Evolutionary conservation across 1,140 invertebrate genomes (phyloP), one percentile per base, ranked within the genome.

Genomic region (Megalonaias nervosa): DNA sequence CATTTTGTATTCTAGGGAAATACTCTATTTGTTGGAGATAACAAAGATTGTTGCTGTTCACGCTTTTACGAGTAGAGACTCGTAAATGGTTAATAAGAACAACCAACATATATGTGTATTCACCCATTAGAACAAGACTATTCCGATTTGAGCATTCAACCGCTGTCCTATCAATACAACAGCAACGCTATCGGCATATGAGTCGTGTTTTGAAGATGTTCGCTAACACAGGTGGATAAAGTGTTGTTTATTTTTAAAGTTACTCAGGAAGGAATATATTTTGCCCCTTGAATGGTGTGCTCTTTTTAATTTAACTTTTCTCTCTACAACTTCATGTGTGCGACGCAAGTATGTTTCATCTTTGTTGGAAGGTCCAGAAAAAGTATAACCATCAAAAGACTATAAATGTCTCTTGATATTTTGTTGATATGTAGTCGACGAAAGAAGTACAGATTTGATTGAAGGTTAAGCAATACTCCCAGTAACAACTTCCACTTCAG

Each of bases 71-170:
- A 31, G 26, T 4, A 31, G 0, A 31, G 1, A 1, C 26, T 31
- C 26, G 26, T 1, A 31, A 31, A 31, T 74, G 72, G 21, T 75
- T 23, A 59, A 58, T 77, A 16, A 84, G 58, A 21, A 82, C 74
- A 21, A 84, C 74, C 19, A 84, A 69, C 13, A 84, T n/a, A 72
- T 79, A 67, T 48, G 82, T 83, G 74, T 84, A 77, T 66, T 80
- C 74, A 21, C 77, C 80, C 16, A 84, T 65, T n/a, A 80, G 71
- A 15, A 78, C 65, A 19, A 72, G 67, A n/a, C 9, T 11, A 56
- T 48, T 13, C 31, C 62, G 15, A 17, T 71, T 21, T 23, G 81
- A 58, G 16, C 16, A 31, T 61, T 62, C 23, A 5, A 77, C 60
- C 19, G 77, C 80, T 15, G 82, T 80, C 31, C 68, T 60, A n/a